Conservation (phyloP, 2,797 vertebrate species). For the Enteromius anoplus region DNA sequence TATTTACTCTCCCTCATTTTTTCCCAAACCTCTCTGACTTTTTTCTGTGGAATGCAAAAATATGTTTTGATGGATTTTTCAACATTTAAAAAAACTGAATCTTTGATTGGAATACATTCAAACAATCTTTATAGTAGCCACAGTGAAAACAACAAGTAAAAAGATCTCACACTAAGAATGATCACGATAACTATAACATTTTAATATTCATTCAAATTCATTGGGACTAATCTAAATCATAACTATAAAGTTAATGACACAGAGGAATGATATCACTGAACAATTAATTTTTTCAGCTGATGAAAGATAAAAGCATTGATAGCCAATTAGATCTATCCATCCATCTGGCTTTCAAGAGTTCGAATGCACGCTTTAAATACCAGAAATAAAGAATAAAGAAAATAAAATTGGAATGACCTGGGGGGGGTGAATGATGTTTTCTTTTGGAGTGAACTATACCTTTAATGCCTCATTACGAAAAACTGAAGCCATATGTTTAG, state of each 20-base stretch:
- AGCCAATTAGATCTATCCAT: conserved; percentile 1
- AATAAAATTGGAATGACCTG: background rate
- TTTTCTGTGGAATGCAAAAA: background rate
- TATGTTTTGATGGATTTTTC: background rate
- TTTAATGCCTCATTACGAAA: conserved; percentile 1
- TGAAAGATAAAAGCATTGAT: background rate
- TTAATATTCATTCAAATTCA: background rate
- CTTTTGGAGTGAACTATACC: background rate
- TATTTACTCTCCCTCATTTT: background rate
- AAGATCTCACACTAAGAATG: background rate
- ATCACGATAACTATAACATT: background rate
- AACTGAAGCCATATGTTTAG: conserved; percentile 1
- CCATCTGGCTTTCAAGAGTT: background rate
- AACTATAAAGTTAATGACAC: background rate
- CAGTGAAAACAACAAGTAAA: background rate
- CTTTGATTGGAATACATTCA: background rate
- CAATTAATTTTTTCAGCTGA: background rate
- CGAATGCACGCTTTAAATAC: background rate
- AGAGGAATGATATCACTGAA: background rate
- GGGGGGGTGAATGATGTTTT: conserved; percentile 3
- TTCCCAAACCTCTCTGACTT: background rate
- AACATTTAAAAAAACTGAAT: background rate
- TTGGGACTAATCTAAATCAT: background rate
- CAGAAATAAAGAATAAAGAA: background rate
- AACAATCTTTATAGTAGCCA: background rate